Evolutionary conservation across 2,113 vertebrate genomes (phyloP).

Genomic region (Acrocephalus arundinaceus): DNA sequence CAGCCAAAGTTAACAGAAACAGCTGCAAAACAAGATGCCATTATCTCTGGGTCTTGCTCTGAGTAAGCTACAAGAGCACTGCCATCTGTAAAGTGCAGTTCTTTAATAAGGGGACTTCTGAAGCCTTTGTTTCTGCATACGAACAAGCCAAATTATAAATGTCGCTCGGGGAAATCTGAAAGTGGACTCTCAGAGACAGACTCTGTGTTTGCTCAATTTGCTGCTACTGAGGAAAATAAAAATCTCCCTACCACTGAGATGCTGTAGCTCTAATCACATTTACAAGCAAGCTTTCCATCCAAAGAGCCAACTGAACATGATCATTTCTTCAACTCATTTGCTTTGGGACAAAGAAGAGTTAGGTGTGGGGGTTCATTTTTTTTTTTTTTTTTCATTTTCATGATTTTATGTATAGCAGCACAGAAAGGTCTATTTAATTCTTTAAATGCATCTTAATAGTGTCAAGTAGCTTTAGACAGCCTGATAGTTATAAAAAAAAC

Average conservation of each 20-base stretch:
- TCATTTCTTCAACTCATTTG: not conserved
- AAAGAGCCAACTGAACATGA: not conserved
- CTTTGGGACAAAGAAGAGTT: not conserved
- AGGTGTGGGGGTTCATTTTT: not conserved
- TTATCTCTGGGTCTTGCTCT: constrained; percentile 43
- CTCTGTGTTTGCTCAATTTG: not conserved
- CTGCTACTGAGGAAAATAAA: not conserved
- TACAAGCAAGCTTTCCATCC: not conserved
- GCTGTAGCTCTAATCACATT: not conserved
- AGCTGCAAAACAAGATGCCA: constrained; percentile 55
- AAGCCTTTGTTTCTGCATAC: constrained; percentile 18
- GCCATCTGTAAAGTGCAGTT: constrained; percentile 48
- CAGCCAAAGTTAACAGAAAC: constrained; percentile 56
- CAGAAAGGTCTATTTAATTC: not conserved
- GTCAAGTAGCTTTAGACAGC: not conserved
- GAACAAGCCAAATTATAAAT: constrained; percentile 22
- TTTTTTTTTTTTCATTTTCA: not conserved
- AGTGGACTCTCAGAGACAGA: not conserved
- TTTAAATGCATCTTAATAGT: not conserved
- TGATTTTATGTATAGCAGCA: not conserved
- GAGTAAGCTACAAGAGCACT: not conserved
- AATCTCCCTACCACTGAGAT: not conserved
- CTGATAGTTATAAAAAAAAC: not conserved
- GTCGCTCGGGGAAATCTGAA: not conserved
- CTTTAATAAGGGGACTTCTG: constrained; percentile 41